phyloP scores from a whole-genome alignment of 2,888 invertebrate genomes.

The Melipona beecheii region DNA sequence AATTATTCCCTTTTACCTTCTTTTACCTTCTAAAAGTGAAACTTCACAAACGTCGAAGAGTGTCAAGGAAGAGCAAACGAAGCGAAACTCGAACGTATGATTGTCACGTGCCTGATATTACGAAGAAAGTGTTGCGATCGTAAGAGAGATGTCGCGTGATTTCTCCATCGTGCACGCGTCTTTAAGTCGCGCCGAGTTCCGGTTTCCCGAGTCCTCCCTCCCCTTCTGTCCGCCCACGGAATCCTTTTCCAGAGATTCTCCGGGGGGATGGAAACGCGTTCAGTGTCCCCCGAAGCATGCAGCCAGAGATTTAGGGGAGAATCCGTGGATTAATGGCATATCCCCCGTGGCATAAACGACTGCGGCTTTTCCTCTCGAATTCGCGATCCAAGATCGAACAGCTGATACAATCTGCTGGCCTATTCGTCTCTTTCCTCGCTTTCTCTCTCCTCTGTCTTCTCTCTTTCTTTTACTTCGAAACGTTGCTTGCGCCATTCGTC shows the following conservation, averaged over 20 bases:
- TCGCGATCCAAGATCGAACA: conserved; percentile 60
- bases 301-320: conserved; percentile 78
- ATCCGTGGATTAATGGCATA: conserved; percentile 74
- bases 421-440: neutral
- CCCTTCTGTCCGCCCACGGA: conserved; percentile 41
- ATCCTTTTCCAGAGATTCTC: conserved; percentile 63
- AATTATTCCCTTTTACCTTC: too few species aligned
- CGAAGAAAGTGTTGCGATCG: too few species aligned
- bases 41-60: too few species aligned
- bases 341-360: conserved; percentile 69
- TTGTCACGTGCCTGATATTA: too few species aligned
- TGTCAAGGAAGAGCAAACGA: too few species aligned
- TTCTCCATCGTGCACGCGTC: conserved; percentile 68
- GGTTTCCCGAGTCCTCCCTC: conserved; percentile 77
- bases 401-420: conserved; percentile 56
- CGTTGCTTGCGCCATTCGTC: too few species aligned
- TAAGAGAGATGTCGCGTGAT: conserved; percentile 24
- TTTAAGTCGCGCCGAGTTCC: conserved; percentile 81
- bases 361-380: conserved; percentile 60
- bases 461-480: too few species aligned
- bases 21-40: too few species aligned
- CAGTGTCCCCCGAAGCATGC: conserved; percentile 65
- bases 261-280: conserved; percentile 67
- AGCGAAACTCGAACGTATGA: too few species aligned
- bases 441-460: neutral